These are phyloP conservation scores for Acanthococcus lagerstroemiae DNA, from an alignment of 2,888 invertebrate genomes.

Conservation along the genomic window DNA sequence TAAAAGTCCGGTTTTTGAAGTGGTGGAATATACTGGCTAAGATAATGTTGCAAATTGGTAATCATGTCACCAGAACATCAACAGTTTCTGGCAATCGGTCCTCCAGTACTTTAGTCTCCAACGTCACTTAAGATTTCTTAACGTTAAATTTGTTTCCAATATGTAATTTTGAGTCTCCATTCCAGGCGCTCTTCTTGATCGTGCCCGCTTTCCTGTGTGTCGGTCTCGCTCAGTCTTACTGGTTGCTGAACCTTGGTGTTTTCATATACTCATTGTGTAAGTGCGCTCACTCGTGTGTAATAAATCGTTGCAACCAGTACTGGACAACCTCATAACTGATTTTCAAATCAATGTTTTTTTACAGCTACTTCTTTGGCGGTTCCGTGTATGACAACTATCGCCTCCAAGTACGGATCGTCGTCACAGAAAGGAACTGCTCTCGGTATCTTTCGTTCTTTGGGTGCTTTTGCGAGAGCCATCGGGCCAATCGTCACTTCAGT, in stretches of 20 bases:
- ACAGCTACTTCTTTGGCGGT: conserved; percentile 84
- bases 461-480: conserved; percentile 82
- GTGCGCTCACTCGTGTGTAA: conserved; percentile 43
- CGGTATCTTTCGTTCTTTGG: conserved; percentile 88
- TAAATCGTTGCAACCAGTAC: no score
- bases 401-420: conserved; percentile 68
- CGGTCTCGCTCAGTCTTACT: conserved; percentile 54
- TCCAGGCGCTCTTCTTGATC: conserved; percentile 65
- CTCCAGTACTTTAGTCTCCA: no score
- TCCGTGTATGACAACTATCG: conserved; percentile 86
- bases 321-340: no score
- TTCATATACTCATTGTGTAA: conserved; percentile 82
- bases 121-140: no score
- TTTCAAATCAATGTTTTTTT: no score
- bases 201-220: conserved; percentile 78
- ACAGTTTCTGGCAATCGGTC: no score
- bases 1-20: no score
- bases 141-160: no score
- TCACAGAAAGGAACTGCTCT: conserved; percentile 85
- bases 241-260: conserved; percentile 68
- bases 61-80: no score
- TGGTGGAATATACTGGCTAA: no score
- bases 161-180: conserved; percentile 18
- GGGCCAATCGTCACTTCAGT: conserved; percentile 83
- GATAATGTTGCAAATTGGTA: no score